phyloP scores from a whole-genome alignment of 2,113 vertebrate species.

The Petrocephalus microphthalmus region DNA sequence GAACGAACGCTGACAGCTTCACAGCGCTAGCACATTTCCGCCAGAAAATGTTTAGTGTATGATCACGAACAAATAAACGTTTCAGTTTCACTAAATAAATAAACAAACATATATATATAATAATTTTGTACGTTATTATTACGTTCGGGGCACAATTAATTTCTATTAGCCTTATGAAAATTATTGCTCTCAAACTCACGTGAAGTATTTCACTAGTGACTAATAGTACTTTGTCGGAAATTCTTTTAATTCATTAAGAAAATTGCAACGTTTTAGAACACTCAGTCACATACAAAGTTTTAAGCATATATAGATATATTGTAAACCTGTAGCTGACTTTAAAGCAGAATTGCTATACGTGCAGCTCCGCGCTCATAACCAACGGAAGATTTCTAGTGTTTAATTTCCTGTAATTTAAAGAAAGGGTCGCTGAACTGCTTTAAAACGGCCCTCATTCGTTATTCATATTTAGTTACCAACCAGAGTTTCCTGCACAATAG shows the following conservation, averaged over 20 bases:
- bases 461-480: conserved; percentile 34
- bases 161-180: neutral
- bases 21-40: neutral
- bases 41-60: neutral
- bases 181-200: neutral
- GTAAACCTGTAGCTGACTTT: neutral
- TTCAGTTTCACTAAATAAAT: neutral
- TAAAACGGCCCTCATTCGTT: neutral
- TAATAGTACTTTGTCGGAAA: neutral
- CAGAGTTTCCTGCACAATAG: conserved; percentile 39
- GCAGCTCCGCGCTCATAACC: neutral
- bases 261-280: neutral
- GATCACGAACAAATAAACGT: neutral
- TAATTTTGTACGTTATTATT: neutral
- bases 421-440: neutral
- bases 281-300: neutral
- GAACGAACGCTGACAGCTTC: neutral
- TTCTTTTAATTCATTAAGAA: neutral
- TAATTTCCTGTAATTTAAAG: neutral
- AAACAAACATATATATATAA: neutral
- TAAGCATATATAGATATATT: neutral
- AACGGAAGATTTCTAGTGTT: neutral
- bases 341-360: neutral
- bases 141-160: neutral
- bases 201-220: neutral